Base-by-base conservation (phyloP, 2,113 vertebrate genomes). In the Cariama cristata region DNA sequence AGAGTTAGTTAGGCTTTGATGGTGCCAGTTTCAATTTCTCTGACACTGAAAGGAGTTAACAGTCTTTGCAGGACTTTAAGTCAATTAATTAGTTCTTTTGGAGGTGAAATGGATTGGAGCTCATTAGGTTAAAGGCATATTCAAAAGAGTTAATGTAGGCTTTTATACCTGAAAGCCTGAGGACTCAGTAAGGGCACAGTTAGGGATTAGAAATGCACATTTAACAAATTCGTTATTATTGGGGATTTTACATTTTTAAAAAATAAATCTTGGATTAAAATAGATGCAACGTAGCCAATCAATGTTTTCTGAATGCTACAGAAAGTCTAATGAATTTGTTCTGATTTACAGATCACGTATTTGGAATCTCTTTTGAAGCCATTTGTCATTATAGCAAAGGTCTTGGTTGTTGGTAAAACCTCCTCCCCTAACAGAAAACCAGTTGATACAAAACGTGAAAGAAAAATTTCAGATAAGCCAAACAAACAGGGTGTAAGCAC, bases 361-460 rank as follows among this genome's bases (percentile, higher is more conserved):
- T 28, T 42, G 60, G 50, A 62, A 53, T 63, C 32, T 55, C 64
- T 68, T 40, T 60, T 8, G 60, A 85, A 81, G 50, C 17, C 49
- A 33, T 89, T 56, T 80, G 27, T 44, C 44, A 47, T 2, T 47
- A 17, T 1, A 33, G 14, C 3, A 64, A 75, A 53, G 58, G 45
- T 60, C 66, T 68, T n/a, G 17, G 38, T 6, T 66, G 63, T 10
- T 69, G 38, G 60, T 60, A 32, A 74, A 93, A 44, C 9, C 64
- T 53, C 52, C 58, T 52, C 44, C 82, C 30, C 33, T 28, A 47
- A 71, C 38, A 68, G 42, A 63, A 87, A 88, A 75, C 26, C 4
- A 4, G 1, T 9, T 12, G 50, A 23, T 0, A 79, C 3, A 8
- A 79, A 92, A 45, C 0, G 9, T 10, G 45, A 38, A 40, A 0